phyloP scores from a whole-genome alignment of 2,797 vertebrate species.

The Peromyscus attwateri region DNA sequence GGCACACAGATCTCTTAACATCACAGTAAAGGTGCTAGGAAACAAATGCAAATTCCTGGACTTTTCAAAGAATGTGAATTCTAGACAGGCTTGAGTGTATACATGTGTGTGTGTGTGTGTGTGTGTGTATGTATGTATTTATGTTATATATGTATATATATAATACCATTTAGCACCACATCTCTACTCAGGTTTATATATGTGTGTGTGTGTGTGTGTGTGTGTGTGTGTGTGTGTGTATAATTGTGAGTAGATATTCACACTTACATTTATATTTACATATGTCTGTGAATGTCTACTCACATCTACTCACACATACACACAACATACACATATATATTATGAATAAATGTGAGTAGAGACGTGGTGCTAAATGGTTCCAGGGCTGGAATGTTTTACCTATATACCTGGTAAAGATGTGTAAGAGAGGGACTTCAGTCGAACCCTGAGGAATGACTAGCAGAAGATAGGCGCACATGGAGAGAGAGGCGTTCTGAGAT shows the following conservation, averaged over 20 bases:
- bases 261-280: not conserved
- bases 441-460: not conserved
- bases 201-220: no score
- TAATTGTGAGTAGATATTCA: not conserved
- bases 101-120: not conserved
- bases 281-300: not conserved
- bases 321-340: not conserved
- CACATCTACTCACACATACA: not conserved
- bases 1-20: not conserved
- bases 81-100: not conserved
- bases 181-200: not conserved
- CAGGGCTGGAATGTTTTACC: accelerated
- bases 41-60: not conserved
- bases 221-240: not conserved
- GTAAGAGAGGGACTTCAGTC: not conserved
- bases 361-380: not conserved
- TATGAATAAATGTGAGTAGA: not conserved
- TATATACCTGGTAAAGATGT: accelerated
- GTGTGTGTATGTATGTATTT: not conserved
- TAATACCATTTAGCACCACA: not conserved
- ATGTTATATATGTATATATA: not conserved
- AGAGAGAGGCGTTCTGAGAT: not conserved
- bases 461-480: not conserved
- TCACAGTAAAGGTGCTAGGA: not conserved
- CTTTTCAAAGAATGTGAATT: not conserved